Evolutionary conservation across 1,140 invertebrate genomes (phyloP), one percentile per base, ranked within the genome.

Genomic region (Eumeta japonica): DNA sequence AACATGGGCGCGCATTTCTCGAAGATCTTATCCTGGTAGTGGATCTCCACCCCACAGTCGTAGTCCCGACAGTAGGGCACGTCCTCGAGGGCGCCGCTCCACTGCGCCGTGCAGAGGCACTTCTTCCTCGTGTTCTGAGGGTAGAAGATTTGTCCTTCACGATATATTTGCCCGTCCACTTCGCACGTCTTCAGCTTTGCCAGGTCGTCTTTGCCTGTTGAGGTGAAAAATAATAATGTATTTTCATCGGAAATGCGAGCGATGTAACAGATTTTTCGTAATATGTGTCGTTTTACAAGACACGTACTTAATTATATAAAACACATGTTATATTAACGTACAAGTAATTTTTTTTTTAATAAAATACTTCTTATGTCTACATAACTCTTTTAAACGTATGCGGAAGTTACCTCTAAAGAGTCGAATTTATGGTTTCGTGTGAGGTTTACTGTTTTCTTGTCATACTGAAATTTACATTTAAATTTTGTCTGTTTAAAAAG

Each of bases 1-100:
- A 75, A 79, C 1, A 79, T 50, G 2, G 79, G 79, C 1, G 74
- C 68, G 43, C 79, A 80, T 11, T 68, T 73, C 4, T 65, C 44
- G 7, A 53, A 44, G 3, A 81, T 47, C 15, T 67, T 54, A 10
- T 62, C 50, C 24, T 71, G 64, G 41, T 75, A 58, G 37, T 75
- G 64, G 3, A 80, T 65, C 37, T 77, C 71, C 5, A 79, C 45
- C 1, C 73, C 76, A 36, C 79, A 81, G 48, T 77, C 66, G 14
- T 79, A 64, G 39, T 77, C 71, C 3, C 55, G 48, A 46, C 79
- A 81, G 45, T 44, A 61, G 3, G 50, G 16, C 0, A 49, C 29
- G 34, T 60, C 62, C 15, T 74, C 56, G 9, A 58, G 46, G 2
- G 55, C 55, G 9, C 58, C 71, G 39, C 71, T 59, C 57, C 62